phyloP scores from a whole-genome alignment of 2,888 invertebrate genomes.

The Pecten maximus region DNA sequence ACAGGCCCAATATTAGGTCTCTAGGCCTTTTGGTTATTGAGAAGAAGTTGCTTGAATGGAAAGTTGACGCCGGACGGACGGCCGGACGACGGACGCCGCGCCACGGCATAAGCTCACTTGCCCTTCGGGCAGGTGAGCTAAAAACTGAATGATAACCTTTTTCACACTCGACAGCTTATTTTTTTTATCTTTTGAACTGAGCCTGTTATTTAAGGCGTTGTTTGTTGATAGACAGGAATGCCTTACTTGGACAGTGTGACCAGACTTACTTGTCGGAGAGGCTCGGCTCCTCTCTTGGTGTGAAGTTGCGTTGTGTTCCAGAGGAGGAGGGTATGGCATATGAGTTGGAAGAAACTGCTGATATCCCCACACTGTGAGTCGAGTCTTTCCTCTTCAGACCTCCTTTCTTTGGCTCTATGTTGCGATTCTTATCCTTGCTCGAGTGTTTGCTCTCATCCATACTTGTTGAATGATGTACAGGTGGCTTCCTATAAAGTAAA shows the following conservation, averaged over 20 bases:
- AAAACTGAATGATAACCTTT: no score
- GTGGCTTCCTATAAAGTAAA: not conserved
- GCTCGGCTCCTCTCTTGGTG: constrained; percentile 64
- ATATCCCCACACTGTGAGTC: constrained; percentile 43
- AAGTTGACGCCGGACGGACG: no score
- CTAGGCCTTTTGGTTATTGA: no score
- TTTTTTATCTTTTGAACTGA: no score
- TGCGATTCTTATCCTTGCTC: not conserved
- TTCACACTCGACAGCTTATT: no score
- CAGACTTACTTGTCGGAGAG: constrained; percentile 46
- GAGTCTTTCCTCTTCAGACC: not conserved
- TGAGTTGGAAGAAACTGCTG: constrained; percentile 52
- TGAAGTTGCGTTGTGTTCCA: constrained; percentile 54
- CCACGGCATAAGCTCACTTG: no score
- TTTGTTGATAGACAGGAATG: not conserved
- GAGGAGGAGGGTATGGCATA: constrained; percentile 49
- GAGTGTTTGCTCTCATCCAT: not conserved
- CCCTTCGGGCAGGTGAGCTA: no score
- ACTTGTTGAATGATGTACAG: not conserved
- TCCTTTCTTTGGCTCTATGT: not conserved
- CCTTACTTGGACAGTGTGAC: not conserved
- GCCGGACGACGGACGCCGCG: no score
- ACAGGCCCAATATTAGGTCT: no score
- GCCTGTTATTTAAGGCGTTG: no score
- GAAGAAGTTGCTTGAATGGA: no score